Evolutionary conservation across 92 coral and sea anemone species (phyloP).

Genomic region (Nematostella vectensis): DNA sequence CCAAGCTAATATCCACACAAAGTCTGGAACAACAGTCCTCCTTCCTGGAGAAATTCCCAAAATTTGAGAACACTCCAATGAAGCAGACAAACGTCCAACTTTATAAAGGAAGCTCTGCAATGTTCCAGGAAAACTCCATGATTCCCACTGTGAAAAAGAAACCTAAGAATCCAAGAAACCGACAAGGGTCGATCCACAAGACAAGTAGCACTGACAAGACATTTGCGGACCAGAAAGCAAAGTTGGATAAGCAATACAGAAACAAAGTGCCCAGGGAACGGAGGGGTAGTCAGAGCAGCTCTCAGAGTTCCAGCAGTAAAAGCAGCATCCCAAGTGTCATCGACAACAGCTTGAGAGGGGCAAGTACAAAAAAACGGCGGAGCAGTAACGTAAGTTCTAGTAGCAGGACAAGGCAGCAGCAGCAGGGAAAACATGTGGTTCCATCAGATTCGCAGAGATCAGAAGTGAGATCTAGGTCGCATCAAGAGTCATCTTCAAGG

Average conservation of each 20-base stretch:
- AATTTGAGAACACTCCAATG: conserved; percentile 12
- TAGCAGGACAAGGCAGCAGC: background rate
- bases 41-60: background rate
- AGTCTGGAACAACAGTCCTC: conserved; percentile 4
- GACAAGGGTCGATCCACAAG: conserved; percentile 6
- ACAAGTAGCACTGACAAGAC: conserved; percentile 10
- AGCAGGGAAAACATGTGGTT: too few species aligned
- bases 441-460: too few species aligned
- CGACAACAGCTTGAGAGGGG: conserved; percentile 27
- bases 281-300: conserved; percentile 50
- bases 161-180: conserved; percentile 9
- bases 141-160: conserved; percentile 22
- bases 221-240: conserved; percentile 28
- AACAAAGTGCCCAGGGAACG: conserved; percentile 20
- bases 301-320: conserved; percentile 69
- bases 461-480: too few species aligned
- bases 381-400: conserved; percentile 1
- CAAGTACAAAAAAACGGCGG: conserved; percentile 9
- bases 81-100: conserved; percentile 13
- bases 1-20: conserved; percentile 22
- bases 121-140: too few species aligned
- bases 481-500: too few species aligned
- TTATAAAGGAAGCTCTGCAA: too few species aligned
- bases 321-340: conserved; percentile 70
- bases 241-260: conserved; percentile 46